Percentiles rank a stretch among this genome's conserved stretches.
Conservation (phyloP, 2,888 invertebrate species). For the Scelioninae gen. 2 region DNA sequence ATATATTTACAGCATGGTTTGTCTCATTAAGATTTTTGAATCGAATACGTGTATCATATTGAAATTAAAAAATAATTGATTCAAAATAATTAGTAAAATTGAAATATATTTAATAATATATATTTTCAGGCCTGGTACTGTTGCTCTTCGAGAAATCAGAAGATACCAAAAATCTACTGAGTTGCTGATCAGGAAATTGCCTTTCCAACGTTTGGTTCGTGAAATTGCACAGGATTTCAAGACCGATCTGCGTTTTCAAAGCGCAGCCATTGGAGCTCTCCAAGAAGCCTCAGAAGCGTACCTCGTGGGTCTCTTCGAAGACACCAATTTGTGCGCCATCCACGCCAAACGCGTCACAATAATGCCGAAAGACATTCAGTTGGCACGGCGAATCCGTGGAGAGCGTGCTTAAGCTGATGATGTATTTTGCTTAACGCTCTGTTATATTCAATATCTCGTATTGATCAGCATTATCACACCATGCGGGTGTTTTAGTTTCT, state of each 20-base stretch:
- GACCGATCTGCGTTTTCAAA: conserved; percentile 96
- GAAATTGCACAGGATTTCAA: conserved; percentile 99
- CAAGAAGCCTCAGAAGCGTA: conserved; percentile 95
- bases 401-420: conserved; percentile 41
- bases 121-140: conserved; percentile 90
- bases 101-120: no score
- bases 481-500: conserved; percentile 35
- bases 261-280: conserved; percentile 94
- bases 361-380: conserved; percentile 53
- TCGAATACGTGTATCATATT: no score
- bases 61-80: no score
- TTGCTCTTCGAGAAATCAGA: conserved; percentile 97
- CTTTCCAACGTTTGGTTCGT: conserved; percentile 96
- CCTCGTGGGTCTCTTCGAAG: conserved; percentile 93
- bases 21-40: no score
- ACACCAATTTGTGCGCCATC: conserved; percentile 98
- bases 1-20: no score
- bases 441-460: no score
- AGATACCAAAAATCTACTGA: conserved; percentile 98
- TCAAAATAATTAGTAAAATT: no score
- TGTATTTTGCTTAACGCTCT: neutral
- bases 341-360: conserved; percentile 87
- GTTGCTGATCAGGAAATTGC: conserved; percentile 94
- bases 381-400: conserved; percentile 56
- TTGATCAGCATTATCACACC: no score